Percentiles rank a stretch among this genome's conserved stretches.
Evolutionary conservation across 2,797 vertebrate species (phyloP).

Genomic region (Melanotaenia nigrans): DNA sequence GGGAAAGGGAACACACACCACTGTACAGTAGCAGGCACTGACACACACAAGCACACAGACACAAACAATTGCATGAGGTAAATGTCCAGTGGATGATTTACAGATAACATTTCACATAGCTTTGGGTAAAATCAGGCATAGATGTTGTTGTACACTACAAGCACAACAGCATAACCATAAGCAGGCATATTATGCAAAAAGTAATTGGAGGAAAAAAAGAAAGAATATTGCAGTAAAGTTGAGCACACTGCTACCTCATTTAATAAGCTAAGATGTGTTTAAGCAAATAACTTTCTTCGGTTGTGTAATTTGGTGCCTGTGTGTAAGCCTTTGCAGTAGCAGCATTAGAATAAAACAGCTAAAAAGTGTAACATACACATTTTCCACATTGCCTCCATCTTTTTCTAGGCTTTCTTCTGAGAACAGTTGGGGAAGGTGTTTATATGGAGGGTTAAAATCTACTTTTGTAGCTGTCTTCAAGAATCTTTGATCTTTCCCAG

Average conservation of each 20-base stretch:
- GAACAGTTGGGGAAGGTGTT: not conserved
- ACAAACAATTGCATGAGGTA: conserved; percentile 55
- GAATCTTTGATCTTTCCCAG: conserved; percentile 56
- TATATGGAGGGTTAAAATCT: conserved; percentile 21
- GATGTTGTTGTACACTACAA: conserved; percentile 38
- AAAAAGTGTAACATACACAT: conserved; percentile 2
- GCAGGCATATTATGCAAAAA: not conserved
- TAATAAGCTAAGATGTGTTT: conserved; percentile 10
- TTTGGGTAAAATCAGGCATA: conserved; percentile 50
- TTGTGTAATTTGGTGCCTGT: not conserved
- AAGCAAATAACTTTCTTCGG: not conserved
- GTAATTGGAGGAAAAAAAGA: not conserved
- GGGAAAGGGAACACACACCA: conserved; percentile 54
- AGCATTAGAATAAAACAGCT: not conserved
- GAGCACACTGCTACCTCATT: not conserved
- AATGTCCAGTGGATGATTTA: conserved; percentile 73
- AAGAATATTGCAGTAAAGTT: not conserved
- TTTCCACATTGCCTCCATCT: conserved; percentile 12
- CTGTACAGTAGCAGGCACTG: conserved; percentile 67
- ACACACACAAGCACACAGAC: conserved; percentile 33
- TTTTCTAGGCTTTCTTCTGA: not conserved
- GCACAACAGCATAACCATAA: conserved; percentile 16
- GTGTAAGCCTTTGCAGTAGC: not conserved
- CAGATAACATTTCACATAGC: conserved; percentile 67
- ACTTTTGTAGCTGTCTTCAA: conserved; percentile 51